Conservation (phyloP, 2,113 vertebrate genomes). For the Circaetus cinerascens region DNA sequence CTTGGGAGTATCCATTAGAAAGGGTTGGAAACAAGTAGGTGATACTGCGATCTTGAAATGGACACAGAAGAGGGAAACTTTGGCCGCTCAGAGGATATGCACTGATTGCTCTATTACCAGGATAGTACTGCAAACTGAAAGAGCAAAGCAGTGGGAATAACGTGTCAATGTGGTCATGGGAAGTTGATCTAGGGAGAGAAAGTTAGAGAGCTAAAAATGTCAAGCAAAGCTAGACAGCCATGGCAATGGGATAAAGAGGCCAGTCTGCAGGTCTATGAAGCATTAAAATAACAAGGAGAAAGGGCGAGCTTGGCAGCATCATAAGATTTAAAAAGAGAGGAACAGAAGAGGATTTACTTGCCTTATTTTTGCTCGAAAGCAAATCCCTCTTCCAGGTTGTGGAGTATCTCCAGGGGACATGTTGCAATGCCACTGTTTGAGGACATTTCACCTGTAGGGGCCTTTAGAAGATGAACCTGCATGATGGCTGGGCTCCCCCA, state of each 20-base stretch:
- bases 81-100: background rate
- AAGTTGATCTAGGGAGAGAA: background rate
- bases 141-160: background rate
- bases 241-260: conserved; percentile 36
- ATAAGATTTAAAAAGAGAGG: background rate
- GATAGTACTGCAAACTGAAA: background rate
- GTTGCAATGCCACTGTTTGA: background rate
- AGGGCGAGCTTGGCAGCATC: background rate
- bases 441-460: background rate
- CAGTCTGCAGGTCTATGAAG: conserved; percentile 35
- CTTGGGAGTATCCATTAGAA: background rate
- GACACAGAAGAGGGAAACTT: background rate
- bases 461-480: background rate
- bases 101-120: background rate
- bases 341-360: conserved; percentile 29
- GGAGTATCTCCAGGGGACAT: background rate
- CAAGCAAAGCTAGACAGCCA: conserved; percentile 13
- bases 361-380: conserved; percentile 2
- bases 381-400: background rate
- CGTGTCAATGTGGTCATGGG: background rate
- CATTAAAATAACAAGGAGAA: conserved; percentile 27
- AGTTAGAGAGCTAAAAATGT: conserved; percentile 17
- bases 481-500: background rate
- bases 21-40: background rate
- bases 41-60: background rate